Percentiles rank a stretch among this genome's conserved stretches.
Conservation (phyloP, 2,797 vertebrate species). For the Cirrhinus mrigala region DNA sequence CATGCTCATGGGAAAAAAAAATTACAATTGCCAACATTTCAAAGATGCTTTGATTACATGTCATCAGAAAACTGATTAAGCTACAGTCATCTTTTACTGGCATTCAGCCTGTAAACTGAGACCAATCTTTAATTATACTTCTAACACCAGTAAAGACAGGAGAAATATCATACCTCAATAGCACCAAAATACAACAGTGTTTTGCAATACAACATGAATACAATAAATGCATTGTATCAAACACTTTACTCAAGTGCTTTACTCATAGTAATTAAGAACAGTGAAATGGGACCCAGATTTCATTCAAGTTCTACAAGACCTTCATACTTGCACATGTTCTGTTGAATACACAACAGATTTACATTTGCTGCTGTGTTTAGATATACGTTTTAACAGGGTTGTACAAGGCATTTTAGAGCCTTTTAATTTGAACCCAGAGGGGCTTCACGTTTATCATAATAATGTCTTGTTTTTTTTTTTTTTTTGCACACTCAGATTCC, state of each 20-base stretch:
- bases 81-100: background rate
- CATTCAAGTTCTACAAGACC: slow-evolving; percentile 3
- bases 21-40: background rate
- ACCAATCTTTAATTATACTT: slow-evolving; percentile 26
- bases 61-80: slow-evolving; percentile 6
- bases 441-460: background rate
- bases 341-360: background rate
- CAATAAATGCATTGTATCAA: background rate
- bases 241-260: background rate
- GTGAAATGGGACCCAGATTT: background rate
- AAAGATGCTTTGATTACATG: slow-evolving; percentile 28
- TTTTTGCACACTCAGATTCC: no score
- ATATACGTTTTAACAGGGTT: background rate
- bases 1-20: background rate
- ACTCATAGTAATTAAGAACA: background rate
- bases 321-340: slow-evolving; percentile 7
- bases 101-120: slow-evolving; percentile 13
- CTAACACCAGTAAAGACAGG: slow-evolving; percentile 32
- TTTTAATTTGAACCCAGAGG: background rate
- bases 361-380: background rate
- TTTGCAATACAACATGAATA: background rate
- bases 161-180: background rate
- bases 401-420: background rate
- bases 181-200: background rate
- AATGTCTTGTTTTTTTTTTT: background rate